Percentiles rank a stretch among this genome's conserved stretches.
These are phyloP conservation scores for Aphidoletes aphidimyza DNA, from an alignment of 2,888 invertebrate genomes.

Conservation along the genomic window DNA sequence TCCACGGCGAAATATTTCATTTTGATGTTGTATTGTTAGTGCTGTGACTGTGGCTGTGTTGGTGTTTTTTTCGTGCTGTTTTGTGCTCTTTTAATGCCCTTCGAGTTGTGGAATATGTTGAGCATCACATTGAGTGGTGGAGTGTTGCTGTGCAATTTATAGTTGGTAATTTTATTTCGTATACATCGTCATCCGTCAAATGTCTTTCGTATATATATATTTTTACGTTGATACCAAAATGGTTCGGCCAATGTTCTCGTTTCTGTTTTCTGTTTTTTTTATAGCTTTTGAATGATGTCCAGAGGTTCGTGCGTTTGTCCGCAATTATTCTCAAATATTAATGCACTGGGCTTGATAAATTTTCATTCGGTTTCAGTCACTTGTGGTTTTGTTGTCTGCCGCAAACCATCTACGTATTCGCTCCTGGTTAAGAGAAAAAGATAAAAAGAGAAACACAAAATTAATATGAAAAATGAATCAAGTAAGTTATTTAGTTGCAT, in stretches of 20 bases:
- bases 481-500: too few relatives aligned
- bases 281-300: too few relatives aligned
- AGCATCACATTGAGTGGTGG: neutral
- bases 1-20: slow-evolving; percentile 25
- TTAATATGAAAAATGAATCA: neutral
- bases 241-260: too few relatives aligned
- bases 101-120: neutral
- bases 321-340: neutral
- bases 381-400: too few relatives aligned
- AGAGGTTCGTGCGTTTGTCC: neutral
- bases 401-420: too few relatives aligned
- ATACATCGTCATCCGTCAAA: neutral
- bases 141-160: slow-evolving; percentile 38
- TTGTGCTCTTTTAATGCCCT: neutral
- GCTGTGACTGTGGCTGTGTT: too few relatives aligned
- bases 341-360: neutral
- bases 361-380: too few relatives aligned
- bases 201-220: neutral
- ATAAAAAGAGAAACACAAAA: too few relatives aligned
- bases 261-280: too few relatives aligned
- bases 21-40: slow-evolving; percentile 6
- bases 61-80: neutral
- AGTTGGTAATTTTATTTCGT: slow-evolving; percentile 34
- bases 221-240: too few relatives aligned
- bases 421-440: too few relatives aligned